Evolutionary conservation across 37 sponge, comb jelly and placozoan genomes (phyloP).

Genomic region (Aplysina aerophoba): DNA sequence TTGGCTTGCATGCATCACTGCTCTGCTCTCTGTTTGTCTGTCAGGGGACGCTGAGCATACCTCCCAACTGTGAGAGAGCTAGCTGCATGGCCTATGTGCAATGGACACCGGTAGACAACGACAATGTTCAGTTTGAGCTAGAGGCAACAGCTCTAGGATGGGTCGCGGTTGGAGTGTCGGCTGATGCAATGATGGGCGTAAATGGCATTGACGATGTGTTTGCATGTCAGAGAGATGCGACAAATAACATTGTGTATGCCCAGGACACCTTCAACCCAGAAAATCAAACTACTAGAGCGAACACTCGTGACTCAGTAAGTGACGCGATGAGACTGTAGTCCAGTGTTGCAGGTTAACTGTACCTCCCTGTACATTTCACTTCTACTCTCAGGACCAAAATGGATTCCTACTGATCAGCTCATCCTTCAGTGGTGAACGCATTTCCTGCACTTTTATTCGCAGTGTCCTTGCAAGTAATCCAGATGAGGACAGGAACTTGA

Average conservation of each 20-base stretch:
- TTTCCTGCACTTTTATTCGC: constrained; percentile 8
- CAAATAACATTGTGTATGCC: background rate
- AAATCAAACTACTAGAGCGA: constrained; percentile 14
- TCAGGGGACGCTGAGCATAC: no score
- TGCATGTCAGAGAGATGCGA: constrained; percentile 22
- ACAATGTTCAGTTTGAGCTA: background rate
- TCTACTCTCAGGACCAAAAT: background rate
- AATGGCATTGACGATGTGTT: constrained; percentile 38
- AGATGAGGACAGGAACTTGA: background rate
- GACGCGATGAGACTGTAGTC: no score
- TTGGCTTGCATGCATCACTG: no score
- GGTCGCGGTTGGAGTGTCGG: constrained; percentile 72
- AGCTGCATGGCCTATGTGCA: constrained; percentile 12
- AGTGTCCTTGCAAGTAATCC: background rate
- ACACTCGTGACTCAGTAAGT: background rate
- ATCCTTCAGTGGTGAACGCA: constrained; percentile 1
- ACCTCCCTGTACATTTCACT: background rate
- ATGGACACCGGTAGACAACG: background rate
- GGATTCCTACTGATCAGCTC: background rate
- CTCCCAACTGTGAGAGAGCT: background rate
- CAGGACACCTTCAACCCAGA: constrained; percentile 29
- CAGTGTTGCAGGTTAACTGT: background rate
- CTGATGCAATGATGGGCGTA: constrained; percentile 20
- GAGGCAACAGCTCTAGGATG: constrained; percentile 34
- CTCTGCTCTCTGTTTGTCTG: no score